A percentile compares a stretch with the other conserved stretches of the same genome.
phyloP scores from a whole-genome alignment of 1,140 invertebrate species.

The Caenorhabditis tropicalis region DNA sequence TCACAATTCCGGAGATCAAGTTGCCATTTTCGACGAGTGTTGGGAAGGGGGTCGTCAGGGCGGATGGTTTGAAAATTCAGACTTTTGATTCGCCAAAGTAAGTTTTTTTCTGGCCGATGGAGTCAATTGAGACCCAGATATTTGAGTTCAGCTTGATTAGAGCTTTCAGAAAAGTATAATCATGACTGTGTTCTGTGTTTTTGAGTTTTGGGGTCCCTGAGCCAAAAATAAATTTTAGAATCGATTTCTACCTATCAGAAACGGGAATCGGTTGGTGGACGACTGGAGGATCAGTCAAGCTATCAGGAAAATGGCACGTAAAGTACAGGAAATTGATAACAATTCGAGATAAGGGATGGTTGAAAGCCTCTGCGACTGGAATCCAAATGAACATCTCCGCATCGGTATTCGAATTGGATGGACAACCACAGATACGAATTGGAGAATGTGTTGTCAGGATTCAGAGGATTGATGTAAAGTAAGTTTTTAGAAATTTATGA shows the following conservation, averaged over 20 bases:
- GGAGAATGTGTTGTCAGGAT: constrained; percentile 55
- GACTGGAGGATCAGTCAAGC: constrained; percentile 60
- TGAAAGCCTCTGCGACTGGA: constrained; percentile 61
- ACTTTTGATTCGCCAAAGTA: constrained; percentile 64
- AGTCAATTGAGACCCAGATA: too few species aligned
- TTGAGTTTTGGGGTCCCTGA: too few species aligned
- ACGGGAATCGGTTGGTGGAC: constrained; percentile 65
- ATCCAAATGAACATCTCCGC: constrained; percentile 60
- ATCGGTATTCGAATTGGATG: constrained; percentile 52
- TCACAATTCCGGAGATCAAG: constrained; percentile 61
- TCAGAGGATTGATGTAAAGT: constrained; percentile 56
- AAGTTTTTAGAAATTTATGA: too few species aligned
- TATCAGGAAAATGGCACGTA: constrained; percentile 66
- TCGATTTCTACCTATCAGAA: constrained; percentile 62
- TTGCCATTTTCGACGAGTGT: constrained; percentile 65
- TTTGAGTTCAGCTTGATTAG: too few species aligned
- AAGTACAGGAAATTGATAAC: constrained; percentile 60
- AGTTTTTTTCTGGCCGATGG: too few species aligned
- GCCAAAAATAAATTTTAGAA: too few species aligned
- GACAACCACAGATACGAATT: constrained; percentile 60
- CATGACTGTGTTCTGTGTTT: neutral
- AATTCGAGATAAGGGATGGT: constrained; percentile 54
- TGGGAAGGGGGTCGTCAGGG: constrained; percentile 61
- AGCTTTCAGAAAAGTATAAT: neutral
- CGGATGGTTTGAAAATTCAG: constrained; percentile 59